Conservation (phyloP, 2,113 vertebrate genomes). For the Leucopternis melanops region DNA sequence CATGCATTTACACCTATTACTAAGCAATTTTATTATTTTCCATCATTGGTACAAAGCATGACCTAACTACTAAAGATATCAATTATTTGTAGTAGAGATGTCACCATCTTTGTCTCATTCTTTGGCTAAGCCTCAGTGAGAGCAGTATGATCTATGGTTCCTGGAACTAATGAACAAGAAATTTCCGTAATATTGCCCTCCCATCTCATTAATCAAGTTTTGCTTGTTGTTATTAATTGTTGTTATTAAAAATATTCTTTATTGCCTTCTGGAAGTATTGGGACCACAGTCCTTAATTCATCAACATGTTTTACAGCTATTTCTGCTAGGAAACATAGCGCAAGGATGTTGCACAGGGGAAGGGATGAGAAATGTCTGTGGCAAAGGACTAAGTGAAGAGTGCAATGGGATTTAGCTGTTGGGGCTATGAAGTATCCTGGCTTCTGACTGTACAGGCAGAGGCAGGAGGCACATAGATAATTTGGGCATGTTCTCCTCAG, state of each 20-base stretch:
- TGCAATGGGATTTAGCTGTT: not conserved
- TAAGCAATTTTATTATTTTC: not conserved
- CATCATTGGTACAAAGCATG: not conserved
- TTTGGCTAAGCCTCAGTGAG: not conserved
- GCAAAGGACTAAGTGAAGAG: not conserved
- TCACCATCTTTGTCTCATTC: not conserved
- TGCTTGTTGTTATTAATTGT: not conserved
- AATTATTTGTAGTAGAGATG: not conserved
- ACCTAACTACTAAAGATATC: not conserved
- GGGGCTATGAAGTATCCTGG: not conserved
- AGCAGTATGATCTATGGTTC: not conserved
- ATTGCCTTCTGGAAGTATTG: not conserved
- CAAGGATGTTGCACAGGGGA: not conserved
- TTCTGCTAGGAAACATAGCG: not conserved
- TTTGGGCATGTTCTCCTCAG: not conserved
- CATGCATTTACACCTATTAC: not conserved
- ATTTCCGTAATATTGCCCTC: not conserved
- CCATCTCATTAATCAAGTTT: not conserved
- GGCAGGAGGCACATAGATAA: not conserved
- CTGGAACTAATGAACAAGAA: not conserved
- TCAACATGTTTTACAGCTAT: fast-evolving
- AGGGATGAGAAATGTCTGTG: not conserved
- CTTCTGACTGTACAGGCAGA: not conserved
- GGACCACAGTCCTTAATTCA: not conserved
- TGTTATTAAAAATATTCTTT: not conserved